Evolutionary conservation across 2,888 invertebrate species (phyloP), one percentile per base, ranked within the genome.

Genomic region (Homarus gammarus): DNA sequence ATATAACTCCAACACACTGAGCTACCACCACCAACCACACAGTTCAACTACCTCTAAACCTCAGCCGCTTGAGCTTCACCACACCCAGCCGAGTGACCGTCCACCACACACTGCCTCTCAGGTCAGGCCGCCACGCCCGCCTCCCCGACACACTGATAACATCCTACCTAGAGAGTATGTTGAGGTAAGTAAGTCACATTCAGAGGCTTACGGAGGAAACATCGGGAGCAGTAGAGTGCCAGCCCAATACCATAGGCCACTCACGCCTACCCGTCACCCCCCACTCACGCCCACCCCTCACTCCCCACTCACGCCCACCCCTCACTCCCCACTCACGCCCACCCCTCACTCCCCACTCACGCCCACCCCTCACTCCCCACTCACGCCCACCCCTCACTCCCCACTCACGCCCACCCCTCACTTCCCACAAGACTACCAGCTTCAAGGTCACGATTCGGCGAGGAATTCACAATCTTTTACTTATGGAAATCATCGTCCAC

Each of bases 61-160:
- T 27, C 44, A 31, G 15, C 27, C 38, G 27, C 12, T 44, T 12
- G 44, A n/a, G n/a, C n/a, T n/a, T n/a, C n/a, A n/a, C n/a, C n/a
- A n/a, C n/a, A n/a, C n/a, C n/a, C n/a, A n/a, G n/a, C n/a, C n/a
- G n/a, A n/a, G n/a, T n/a, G n/a, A n/a, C n/a, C n/a, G n/a, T n/a
- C n/a, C n/a, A n/a, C n/a, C n/a, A n/a, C n/a, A n/a, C n/a, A n/a
- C 61, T 1, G 27, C 27, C 61, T 5, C 10, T 44, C 77, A 44
- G 22, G 77, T n/a, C 49, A 44, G 77, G 10, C 77, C 77, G 8
- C 77, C 77, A 8, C 72, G 5, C 5, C 77, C 40, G 44, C 77
- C 77, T 44, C 77, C 77, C n/a, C 44, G 49, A 2, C 18, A 49
- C 2, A 49, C 10, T n/a, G 77, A 77, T 5, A 27, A 77, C n/a